Conservation (phyloP, 2,888 invertebrate species). For the Galeopsomyia nigrocyanea region DNA sequence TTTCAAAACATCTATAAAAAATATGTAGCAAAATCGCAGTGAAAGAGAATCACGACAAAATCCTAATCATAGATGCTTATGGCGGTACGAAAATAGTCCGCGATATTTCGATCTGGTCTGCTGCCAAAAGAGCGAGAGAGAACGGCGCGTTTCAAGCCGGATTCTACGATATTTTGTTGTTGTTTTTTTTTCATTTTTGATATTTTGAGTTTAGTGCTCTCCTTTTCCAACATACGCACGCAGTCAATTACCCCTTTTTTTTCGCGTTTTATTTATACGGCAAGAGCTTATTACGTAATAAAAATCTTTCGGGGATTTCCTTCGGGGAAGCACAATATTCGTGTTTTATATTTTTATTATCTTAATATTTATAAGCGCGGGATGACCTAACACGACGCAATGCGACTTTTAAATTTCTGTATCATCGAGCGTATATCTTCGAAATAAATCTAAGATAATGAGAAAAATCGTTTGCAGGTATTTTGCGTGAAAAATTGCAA, state of each 20-base stretch:
- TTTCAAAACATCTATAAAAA: background rate
- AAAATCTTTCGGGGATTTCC: background rate
- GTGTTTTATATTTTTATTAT: too few species aligned
- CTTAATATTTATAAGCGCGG: too few species aligned
- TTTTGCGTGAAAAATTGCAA: too few species aligned
- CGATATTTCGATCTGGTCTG: constrained; percentile 55
- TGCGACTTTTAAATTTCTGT: too few species aligned
- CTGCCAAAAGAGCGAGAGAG: constrained; percentile 51
- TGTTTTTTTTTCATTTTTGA: constrained; percentile 40
- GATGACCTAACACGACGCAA: too few species aligned
- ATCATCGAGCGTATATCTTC: too few species aligned
- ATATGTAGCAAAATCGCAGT: background rate
- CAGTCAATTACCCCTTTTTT: background rate
- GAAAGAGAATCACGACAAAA: constrained; percentile 26
- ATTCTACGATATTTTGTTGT: constrained; percentile 35
- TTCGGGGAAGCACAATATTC: too few species aligned
- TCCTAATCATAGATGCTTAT: constrained; percentile 47
- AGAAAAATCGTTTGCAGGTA: too few species aligned
- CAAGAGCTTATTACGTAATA: constrained; percentile 16
- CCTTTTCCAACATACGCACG: background rate
- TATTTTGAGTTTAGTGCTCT: constrained; percentile 35
- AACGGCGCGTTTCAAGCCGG: background rate
- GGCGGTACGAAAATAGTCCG: constrained; percentile 54
- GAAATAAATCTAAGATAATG: too few species aligned
- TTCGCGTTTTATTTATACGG: constrained; percentile 2